A percentile compares a stretch with the other conserved stretches of the same genome.
Conservation (phyloP, 2,113 vertebrate genomes). For the Dryoscopus gambensis region DNA sequence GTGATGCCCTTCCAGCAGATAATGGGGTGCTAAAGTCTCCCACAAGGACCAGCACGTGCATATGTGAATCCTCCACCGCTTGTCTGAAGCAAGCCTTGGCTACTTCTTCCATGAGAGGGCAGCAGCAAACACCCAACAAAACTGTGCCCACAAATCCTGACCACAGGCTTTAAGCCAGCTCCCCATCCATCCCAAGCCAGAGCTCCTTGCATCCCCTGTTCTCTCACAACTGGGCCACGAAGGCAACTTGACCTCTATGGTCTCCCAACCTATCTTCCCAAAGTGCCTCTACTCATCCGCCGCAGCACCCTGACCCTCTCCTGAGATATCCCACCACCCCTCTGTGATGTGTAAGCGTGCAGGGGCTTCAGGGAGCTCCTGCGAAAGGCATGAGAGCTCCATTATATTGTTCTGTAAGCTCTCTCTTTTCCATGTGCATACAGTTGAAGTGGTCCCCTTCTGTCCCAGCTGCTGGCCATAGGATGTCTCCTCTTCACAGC, state of each 20-base stretch:
- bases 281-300: neutral
- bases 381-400: neutral
- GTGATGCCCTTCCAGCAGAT: neutral
- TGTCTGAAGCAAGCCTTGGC: neutral
- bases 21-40: neutral
- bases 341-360: neutral
- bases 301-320: neutral
- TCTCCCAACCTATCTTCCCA: neutral
- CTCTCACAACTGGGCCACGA: neutral
- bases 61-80: neutral
- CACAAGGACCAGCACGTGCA: neutral
- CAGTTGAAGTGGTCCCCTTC: neutral
- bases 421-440: neutral
- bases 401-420: rapidly evolving
- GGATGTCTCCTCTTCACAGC: neutral
- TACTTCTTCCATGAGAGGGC: neutral
- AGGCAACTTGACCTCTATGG: rapidly evolving
- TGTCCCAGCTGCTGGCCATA: neutral
- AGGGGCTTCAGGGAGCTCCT: neutral
- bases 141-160: neutral
- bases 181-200: neutral
- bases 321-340: rapidly evolving
- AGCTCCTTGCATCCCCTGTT: neutral
- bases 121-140: neutral
- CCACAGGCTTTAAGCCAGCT: neutral